Evolutionary conservation across 2,888 invertebrate species (phyloP).

Genomic region (Lasioglossum lativentre): DNA sequence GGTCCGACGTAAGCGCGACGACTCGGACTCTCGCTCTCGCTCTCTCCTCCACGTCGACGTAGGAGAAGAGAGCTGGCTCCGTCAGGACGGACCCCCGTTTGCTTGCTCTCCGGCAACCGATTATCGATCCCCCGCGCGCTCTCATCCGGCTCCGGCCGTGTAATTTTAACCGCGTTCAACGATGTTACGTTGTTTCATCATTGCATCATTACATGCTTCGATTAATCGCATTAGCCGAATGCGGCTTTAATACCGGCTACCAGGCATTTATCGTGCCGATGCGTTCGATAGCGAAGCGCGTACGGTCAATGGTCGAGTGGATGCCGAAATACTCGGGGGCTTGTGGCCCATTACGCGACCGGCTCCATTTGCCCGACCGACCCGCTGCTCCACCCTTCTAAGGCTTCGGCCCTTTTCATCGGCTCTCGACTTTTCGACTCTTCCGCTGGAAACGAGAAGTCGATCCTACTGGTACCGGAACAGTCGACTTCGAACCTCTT

Average conservation of each 20-base stretch:
- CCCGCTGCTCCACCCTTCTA: not conserved
- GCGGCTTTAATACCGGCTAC: slow-evolving; percentile 65
- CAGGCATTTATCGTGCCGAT: slow-evolving; percentile 67
- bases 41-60: not conserved
- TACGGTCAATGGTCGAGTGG: slow-evolving; percentile 36
- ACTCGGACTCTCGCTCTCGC: slow-evolving; percentile 7
- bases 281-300: slow-evolving; percentile 69
- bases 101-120: slow-evolving; percentile 4
- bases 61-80: not conserved
- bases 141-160: slow-evolving; percentile 6
- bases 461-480: not conserved
- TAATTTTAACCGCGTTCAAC: slow-evolving; percentile 69
- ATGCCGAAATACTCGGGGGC: slow-evolving; percentile 54
- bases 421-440: not conserved
- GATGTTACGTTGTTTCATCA: slow-evolving; percentile 67
- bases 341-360: slow-evolving; percentile 34
- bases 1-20: slow-evolving; percentile 17
- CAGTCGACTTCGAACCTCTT: not conserved
- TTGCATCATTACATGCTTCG: slow-evolving; percentile 67
- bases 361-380: slow-evolving; percentile 28
- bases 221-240: slow-evolving; percentile 70
- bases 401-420: not conserved
- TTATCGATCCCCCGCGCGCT: slow-evolving; percentile 61
- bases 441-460: not conserved
- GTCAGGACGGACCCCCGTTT: slow-evolving; percentile 1